Evolutionary conservation across 53 echinoderm and acorn worm genomes (phyloP), one percentile per base, ranked within the genome.

Genomic region (Holothuria scabra): DNA sequence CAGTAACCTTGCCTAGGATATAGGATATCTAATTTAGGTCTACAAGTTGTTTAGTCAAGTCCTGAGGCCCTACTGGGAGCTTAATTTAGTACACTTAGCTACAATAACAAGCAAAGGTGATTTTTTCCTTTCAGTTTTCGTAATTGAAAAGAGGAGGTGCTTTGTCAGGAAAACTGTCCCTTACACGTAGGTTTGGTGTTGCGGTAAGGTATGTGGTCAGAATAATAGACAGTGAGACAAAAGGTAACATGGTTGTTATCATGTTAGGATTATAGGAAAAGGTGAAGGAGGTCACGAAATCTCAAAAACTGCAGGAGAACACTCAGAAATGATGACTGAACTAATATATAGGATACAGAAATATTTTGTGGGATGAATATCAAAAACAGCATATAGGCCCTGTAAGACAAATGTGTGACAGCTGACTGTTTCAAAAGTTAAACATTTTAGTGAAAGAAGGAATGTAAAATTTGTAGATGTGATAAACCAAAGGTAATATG

Each of bases 61-160:
- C 72, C 49, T 46, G 72, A 25, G 72, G 72, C 72, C 72, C 44
- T 44, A 38, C 72, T 72, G 72, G 10, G 72, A 72, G 72, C 72
- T 72, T 72, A 72, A 72, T 44, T 72, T 72, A 72, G 46, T 72
- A 72, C 72, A 72, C 72, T 72, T 72, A 72, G 72, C 44, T 72
- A 72, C 72, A 72, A 72, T 72, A 72, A 72, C 72, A 72, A 72
- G 72, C 72, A 72, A 72, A 49, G 72, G 25, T 19, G 20, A n/a
- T 44, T 34, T 32, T 72, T 72, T 72, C 46, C 49, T 44, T 44
- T 72, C 72, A 72, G 32, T 72, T 72, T 72, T 72, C 49, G 37
- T 72, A 44, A 72, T 44, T 72, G 22, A 35, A 48, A 72, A 24
- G 24, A 49, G 23, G 37, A 72, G 52, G 72, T 46, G 24, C 23